These are phyloP conservation scores for Epicampocera succincta DNA, from an alignment of 2,888 invertebrate species.

Conservation along the genomic window DNA sequence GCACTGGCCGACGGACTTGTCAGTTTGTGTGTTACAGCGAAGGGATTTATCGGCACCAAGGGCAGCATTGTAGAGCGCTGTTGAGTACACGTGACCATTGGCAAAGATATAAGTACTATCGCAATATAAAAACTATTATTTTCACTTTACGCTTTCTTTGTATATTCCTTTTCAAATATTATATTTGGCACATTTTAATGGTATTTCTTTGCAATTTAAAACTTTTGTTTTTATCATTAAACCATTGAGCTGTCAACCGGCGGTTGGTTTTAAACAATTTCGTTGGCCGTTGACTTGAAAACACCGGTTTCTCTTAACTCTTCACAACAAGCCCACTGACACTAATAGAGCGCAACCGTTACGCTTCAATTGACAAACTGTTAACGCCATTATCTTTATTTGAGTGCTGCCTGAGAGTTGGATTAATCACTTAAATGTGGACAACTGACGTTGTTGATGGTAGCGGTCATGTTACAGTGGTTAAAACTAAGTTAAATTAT, in stretches of 20 bases:
- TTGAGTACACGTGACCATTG: conserved; percentile 82
- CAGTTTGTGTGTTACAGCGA: conserved; percentile 75
- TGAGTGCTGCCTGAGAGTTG: conserved; percentile 10
- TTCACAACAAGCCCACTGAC: conserved; percentile 49
- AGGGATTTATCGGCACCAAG: conserved; percentile 87
- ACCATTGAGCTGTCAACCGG: conserved; percentile 23
- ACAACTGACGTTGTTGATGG: conserved; percentile 18
- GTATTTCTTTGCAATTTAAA: not conserved
- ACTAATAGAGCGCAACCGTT: conserved; percentile 76
- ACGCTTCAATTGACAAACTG: conserved; percentile 76
- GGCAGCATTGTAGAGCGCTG: conserved; percentile 89
- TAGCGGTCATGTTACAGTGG: conserved; percentile 25
- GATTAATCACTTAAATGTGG: conserved; percentile 6
- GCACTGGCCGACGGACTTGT: conserved; percentile 72
- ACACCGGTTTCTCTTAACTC: conserved; percentile 46
- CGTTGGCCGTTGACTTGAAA: conserved; percentile 28
- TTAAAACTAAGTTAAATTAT: conserved; percentile 41
- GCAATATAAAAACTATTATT: conserved; percentile 6
- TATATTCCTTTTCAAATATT: too few species aligned
- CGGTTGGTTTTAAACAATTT: conserved; percentile 46
- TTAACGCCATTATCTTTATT: conserved; percentile 77
- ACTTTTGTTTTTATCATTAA: not conserved
- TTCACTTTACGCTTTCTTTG: conserved; percentile 15
- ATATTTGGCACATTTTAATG: conserved; percentile 59
- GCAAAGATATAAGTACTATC: conserved; percentile 65